Evolutionary conservation across 2,888 invertebrate genomes (phyloP).

Genomic region (Mesoligia furuncula): DNA sequence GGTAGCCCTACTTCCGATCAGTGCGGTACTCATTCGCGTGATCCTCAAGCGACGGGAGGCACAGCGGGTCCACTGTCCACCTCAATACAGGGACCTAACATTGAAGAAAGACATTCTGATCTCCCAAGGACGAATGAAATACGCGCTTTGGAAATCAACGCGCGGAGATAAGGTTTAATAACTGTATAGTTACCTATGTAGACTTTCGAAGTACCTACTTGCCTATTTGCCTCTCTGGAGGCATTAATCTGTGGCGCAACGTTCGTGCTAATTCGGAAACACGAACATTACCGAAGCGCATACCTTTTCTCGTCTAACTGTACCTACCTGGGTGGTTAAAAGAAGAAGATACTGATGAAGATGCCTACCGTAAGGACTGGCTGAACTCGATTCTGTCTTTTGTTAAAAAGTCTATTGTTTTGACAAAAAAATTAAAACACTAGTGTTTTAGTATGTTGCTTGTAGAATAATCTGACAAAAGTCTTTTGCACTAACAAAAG

Average conservation of each 20-base stretch:
- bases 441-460: too few species aligned
- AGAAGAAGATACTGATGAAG: too few species aligned
- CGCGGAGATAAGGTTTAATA: background rate
- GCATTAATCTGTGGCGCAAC: background rate
- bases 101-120: background rate
- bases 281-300: background rate
- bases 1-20: conserved; percentile 27
- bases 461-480: too few species aligned
- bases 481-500: too few species aligned
- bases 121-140: background rate
- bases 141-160: background rate
- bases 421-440: too few species aligned
- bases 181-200: background rate
- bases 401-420: too few species aligned
- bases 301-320: background rate
- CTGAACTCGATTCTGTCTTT: background rate
- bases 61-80: too few species aligned
- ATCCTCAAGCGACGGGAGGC: conserved; percentile 2
- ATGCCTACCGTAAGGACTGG: background rate
- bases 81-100: too few species aligned
- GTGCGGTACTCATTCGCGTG: conserved; percentile 9
- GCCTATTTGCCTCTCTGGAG: too few species aligned
- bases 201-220: background rate
- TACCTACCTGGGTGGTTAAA: too few species aligned
- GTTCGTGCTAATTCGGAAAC: background rate